Conservation (phyloP, 2,113 vertebrate genomes). For the Lophotis ruficrista region DNA sequence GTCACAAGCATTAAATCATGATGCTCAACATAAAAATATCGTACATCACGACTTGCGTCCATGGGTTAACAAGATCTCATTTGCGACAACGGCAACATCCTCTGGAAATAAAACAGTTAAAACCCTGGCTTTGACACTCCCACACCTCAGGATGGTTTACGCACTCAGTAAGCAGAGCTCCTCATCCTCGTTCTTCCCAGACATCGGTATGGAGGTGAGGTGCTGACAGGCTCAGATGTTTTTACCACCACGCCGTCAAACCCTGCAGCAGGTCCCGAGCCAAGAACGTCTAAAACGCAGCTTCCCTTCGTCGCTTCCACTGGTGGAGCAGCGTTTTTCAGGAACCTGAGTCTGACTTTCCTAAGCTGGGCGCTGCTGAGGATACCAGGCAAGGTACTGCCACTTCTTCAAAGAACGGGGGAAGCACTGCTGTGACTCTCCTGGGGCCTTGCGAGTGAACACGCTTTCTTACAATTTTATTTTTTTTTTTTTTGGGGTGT, state of each 20-base stretch:
- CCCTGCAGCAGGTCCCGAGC: not conserved
- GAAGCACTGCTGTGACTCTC: not conserved
- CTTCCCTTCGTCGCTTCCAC: not conserved
- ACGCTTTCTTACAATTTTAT: not conserved
- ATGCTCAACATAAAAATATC: not conserved
- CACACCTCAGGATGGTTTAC: not conserved
- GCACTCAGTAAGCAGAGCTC: not conserved
- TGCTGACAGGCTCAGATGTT: not conserved
- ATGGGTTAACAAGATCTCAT: not conserved
- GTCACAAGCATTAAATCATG: not conserved
- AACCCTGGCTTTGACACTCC: not conserved
- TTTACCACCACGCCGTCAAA: not conserved
- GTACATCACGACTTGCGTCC: not conserved
- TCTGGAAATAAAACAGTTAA: not conserved
- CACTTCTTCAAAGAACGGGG: not conserved
- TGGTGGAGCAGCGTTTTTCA: not conserved
- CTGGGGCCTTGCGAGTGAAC: not conserved
- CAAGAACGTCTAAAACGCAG: not conserved
- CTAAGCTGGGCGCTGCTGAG: not conserved
- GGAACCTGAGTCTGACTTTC: not conserved
- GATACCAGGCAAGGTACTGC: not conserved
- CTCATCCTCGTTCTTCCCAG: not conserved
- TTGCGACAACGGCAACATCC: not conserved
- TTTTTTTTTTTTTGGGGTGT: not conserved
- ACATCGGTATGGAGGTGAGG: not conserved